Percentiles rank a stretch among this genome's conserved stretches.
These are phyloP conservation scores for Rhegmatorhina hoffmannsi DNA, from an alignment of 2,113 vertebrate species.

Conservation along the genomic window DNA sequence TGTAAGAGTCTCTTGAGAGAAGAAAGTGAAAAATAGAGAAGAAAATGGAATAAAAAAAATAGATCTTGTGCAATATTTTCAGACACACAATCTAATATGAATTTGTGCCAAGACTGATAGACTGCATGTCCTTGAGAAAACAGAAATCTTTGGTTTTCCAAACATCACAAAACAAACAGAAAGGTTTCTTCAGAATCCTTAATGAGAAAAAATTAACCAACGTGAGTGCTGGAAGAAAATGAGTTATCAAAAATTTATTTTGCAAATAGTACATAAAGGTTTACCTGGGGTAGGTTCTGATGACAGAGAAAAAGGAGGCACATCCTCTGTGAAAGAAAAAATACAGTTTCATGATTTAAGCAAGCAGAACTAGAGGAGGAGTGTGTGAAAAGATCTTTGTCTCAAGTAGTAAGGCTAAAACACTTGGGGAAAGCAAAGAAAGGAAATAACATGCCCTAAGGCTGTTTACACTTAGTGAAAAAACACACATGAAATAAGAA, in stretches of 20 bases:
- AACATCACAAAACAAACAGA: background rate
- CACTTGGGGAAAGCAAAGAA: background rate
- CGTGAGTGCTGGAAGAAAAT: background rate
- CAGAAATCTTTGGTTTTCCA: background rate
- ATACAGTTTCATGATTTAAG: background rate
- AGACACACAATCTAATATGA: background rate
- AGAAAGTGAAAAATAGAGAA: background rate
- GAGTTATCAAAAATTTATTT: background rate
- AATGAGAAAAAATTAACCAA: background rate
- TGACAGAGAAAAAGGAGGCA: background rate
- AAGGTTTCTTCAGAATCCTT: background rate
- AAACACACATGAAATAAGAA: background rate
- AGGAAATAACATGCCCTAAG: background rate
- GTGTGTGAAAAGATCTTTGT: background rate
- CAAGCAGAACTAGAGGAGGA: background rate
- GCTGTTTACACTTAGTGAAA: background rate
- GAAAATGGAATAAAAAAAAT: background rate
- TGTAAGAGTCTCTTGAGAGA: background rate
- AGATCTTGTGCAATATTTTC: background rate
- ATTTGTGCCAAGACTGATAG: background rate
- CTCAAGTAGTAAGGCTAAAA: constrained; percentile 4
- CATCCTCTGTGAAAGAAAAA: background rate
- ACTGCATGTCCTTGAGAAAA: background rate
- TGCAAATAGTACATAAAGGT: background rate
- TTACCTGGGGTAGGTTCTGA: background rate